Conservation (phyloP, 1,140 invertebrate genomes). For the Cotesia typhae region DNA sequence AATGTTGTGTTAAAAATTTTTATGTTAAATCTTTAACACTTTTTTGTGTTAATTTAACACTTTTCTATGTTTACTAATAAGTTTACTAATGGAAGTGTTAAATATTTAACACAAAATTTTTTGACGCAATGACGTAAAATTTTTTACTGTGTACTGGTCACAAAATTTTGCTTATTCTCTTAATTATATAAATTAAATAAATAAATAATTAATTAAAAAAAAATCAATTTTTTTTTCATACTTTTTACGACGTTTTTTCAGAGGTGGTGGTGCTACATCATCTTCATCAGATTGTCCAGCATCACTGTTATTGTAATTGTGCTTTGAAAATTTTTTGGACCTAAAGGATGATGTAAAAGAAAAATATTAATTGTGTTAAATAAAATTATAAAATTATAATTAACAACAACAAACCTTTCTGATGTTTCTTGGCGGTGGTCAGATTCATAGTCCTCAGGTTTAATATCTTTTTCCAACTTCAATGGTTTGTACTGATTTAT, state of each 20-base stretch:
- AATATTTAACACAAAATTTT: too few relatives aligned
- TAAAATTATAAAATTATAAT: constrained; percentile 11
- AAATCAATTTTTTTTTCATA: constrained; percentile 39
- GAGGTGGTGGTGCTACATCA: constrained; percentile 39
- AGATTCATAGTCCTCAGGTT: constrained; percentile 59
- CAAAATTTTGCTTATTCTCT: too few relatives aligned
- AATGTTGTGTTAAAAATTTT: too few relatives aligned
- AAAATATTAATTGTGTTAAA: constrained; percentile 26
- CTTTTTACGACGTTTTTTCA: constrained; percentile 59
- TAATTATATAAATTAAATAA: background rate
- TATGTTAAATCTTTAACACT: too few relatives aligned
- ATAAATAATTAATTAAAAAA: constrained; percentile 14
- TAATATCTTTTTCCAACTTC: constrained; percentile 54
- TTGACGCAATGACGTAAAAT: too few relatives aligned
- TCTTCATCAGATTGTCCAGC: constrained; percentile 58
- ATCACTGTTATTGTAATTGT: constrained; percentile 52
- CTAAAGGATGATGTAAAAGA: constrained; percentile 42
- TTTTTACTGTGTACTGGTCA: too few relatives aligned
- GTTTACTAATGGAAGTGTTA: too few relatives aligned
- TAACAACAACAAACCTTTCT: constrained; percentile 48
- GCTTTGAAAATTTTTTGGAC: constrained; percentile 47
- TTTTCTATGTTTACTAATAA: too few relatives aligned
- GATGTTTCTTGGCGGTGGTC: constrained; percentile 53
- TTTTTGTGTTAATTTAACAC: too few relatives aligned
- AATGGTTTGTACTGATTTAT: constrained; percentile 47